Evolutionary conservation across 2,888 invertebrate genomes (phyloP).

Genomic region (Pogonocherus hispidulus): DNA sequence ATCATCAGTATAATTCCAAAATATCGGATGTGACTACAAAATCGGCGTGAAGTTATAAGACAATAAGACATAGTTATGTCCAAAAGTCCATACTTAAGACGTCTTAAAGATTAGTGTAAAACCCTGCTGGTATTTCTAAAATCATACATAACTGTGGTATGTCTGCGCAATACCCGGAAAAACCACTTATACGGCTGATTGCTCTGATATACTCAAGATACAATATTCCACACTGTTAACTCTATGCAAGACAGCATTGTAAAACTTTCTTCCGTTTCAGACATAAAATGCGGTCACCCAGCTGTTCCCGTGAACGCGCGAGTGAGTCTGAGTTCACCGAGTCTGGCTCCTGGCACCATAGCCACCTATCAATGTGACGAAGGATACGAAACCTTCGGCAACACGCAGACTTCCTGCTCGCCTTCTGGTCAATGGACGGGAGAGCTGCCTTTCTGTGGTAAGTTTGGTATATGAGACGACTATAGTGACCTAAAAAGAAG

Average conservation of each 20-base stretch:
- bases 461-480: slow-evolving; percentile 56
- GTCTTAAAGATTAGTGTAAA: no score
- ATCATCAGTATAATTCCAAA: no score
- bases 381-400: slow-evolving; percentile 89
- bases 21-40: no score
- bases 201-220: background rate
- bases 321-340: slow-evolving; percentile 75
- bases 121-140: no score
- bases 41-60: no score
- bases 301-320: slow-evolving; percentile 88
- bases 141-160: no score
- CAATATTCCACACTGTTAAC: background rate
- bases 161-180: no score
- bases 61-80: no score
- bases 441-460: slow-evolving; percentile 88
- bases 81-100: no score
- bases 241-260: background rate
- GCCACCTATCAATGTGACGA: slow-evolving; percentile 89
- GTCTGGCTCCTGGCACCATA: slow-evolving; percentile 72
- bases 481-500: slow-evolving; percentile 18
- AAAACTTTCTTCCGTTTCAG: slow-evolving; percentile 51
- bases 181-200: no score
- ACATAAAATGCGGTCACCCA: slow-evolving; percentile 82
- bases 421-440: slow-evolving; percentile 83
- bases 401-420: slow-evolving; percentile 79